A percentile compares a stretch with the other conserved stretches of the same genome.
phyloP scores from a whole-genome alignment of 2,888 invertebrate genomes.

The Parapristionchus giblindavisi region DNA sequence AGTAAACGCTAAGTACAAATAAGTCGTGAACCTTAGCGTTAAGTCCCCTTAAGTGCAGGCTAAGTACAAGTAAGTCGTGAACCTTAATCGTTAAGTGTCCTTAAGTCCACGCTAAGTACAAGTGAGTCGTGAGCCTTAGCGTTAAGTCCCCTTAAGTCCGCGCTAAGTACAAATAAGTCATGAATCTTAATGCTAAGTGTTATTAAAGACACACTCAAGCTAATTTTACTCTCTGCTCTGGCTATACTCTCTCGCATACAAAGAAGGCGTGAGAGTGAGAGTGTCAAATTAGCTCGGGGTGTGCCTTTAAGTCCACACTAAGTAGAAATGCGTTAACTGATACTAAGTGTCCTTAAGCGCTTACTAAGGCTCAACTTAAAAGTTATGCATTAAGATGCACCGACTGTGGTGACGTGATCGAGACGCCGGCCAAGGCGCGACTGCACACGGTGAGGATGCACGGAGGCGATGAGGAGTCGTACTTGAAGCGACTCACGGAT shows the following conservation, averaged over 20 bases:
- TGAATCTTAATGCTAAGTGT: not conserved
- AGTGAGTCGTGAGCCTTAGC: too few species aligned
- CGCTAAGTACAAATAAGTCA: conserved; percentile 6
- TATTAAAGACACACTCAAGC: conserved; percentile 9
- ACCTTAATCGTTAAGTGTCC: not conserved
- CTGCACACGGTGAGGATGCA: conserved; percentile 11
- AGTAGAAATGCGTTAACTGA: too few species aligned
- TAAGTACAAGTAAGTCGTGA: not conserved
- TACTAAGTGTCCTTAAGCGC: too few species aligned
- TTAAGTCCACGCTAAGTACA: conserved; percentile 21
- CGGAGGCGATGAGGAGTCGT: not conserved
- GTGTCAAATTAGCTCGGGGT: not conserved
- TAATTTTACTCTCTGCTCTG: not conserved
- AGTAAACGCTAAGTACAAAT: conserved; percentile 24
- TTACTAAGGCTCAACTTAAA: too few species aligned
- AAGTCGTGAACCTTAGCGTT: not conserved
- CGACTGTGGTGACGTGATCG: conserved; percentile 10
- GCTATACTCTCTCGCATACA: too few species aligned
- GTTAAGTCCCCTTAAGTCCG: too few species aligned
- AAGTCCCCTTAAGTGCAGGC: too few species aligned
- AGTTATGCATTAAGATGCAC: not conserved
- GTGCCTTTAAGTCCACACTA: too few species aligned
- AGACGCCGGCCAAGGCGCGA: not conserved
- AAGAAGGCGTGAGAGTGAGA: conserved; percentile 3
- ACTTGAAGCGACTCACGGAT: not conserved